These are phyloP conservation scores for Vanessa cardui DNA, from an alignment of 2,888 invertebrate genomes.

Conservation along the genomic window DNA sequence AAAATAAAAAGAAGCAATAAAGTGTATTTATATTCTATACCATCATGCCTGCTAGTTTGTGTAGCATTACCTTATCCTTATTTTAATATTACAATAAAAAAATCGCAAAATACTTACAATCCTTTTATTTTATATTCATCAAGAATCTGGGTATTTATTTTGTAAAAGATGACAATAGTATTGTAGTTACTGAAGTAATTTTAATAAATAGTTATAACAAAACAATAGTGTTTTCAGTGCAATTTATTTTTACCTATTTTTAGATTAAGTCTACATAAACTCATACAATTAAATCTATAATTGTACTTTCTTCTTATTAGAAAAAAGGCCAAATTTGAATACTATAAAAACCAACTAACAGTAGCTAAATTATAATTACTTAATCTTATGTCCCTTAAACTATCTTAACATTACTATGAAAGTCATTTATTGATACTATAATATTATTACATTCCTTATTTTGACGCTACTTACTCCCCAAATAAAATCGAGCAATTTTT, in stretches of 20 bases:
- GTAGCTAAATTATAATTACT: neutral
- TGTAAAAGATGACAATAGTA: neutral
- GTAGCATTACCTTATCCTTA: neutral
- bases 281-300: slow-evolving; percentile 5
- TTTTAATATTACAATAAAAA: neutral
- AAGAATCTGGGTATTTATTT: neutral
- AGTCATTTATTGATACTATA: neutral
- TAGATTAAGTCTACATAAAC: slow-evolving; percentile 17
- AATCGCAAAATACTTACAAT: neutral
- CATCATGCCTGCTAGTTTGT: no score
- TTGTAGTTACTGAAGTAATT: neutral
- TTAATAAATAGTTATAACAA: slow-evolving; percentile 2
- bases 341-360: neutral
- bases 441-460: no score
- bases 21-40: no score
- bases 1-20: no score
- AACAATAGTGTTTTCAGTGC: slow-evolving; percentile 10
- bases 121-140: neutral
- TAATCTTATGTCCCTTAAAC: neutral
- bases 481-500: slow-evolving; percentile 3
- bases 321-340: neutral
- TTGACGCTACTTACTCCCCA: neutral
- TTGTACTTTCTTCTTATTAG: neutral
- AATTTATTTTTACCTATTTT: slow-evolving; percentile 20
- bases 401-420: neutral